Base-by-base conservation (phyloP, 2,113 vertebrate species). In the Thomomys bottae region DNA sequence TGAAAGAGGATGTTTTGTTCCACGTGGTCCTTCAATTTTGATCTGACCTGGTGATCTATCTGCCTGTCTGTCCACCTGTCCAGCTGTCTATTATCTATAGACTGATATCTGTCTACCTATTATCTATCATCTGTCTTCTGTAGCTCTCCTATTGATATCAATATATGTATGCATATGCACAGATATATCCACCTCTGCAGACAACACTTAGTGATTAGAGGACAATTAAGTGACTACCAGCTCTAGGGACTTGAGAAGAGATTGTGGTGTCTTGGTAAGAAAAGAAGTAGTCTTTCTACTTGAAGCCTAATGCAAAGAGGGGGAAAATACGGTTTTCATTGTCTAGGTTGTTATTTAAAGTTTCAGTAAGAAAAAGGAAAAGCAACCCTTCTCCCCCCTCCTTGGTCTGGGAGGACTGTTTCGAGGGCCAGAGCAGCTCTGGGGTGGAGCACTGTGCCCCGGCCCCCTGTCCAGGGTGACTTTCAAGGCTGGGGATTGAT, bases 21-120 rank as follows among this genome's bases (percentile, higher is more conserved):
- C n/a, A 94, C 71, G n/a, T 61, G 36, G 66, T 73, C 79, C 67
- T 64, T 76, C 61, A 73, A 88, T 94, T 96, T 91, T 96, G 57
- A 92, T 77, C 89, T 96, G 76, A 68, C 80, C 84, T 3, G 17
- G 68, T 71, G 66, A 54, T 75, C 49, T 18, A 54, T 54, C 49
- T 54, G 5, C 14, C 49, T 17, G 3, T 54, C 49, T 17, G 5
- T 54, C 49, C 14, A 20, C 18, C 49, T 54, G n/a, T n/a, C n/a
- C n/a, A n/a, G n/a, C n/a, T n/a, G n/a, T n/a, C n/a, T n/a, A n/a
- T n/a, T n/a, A 20, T 54, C 49, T 54, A 20, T 54, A 49, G 45
- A 49, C 14, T 49, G 45, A 12, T 54, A 20, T 54, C 15, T 54
- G 5, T 54, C 49, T 54, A 20, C 18, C 49, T 54, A 54, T 54